These are phyloP conservation scores for Centruroides sculpturatus DNA, from an alignment of 1,140 invertebrate species.

Conservation along the genomic window DNA sequence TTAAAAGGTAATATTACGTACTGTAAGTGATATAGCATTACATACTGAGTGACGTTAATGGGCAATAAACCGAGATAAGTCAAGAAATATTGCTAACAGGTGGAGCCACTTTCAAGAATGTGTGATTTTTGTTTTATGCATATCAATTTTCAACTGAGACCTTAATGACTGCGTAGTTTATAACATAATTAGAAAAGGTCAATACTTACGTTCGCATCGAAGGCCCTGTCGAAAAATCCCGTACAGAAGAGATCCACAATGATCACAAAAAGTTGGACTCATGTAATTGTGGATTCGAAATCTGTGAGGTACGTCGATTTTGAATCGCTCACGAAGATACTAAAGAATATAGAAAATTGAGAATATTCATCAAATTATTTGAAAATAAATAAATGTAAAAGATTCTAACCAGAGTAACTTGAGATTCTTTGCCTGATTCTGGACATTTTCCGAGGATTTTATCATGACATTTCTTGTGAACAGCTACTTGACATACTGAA, in stretches of 20 bases:
- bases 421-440: slow-evolving; percentile 55
- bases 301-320: slow-evolving; percentile 93
- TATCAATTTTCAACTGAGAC: no score
- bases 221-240: slow-evolving; percentile 94
- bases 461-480: slow-evolving; percentile 92
- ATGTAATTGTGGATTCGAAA: slow-evolving; percentile 78
- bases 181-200: no score
- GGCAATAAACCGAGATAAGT: no score
- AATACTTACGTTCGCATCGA: slow-evolving; percentile 73
- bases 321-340: slow-evolving; percentile 61
- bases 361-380: slow-evolving; percentile 2
- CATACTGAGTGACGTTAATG: no score
- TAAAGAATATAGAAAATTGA: background rate
- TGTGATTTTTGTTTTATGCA: no score
- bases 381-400: background rate
- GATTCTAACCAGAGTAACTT: slow-evolving; percentile 4
- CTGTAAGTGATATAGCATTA: no score
- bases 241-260: slow-evolving; percentile 92
- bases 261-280: slow-evolving; percentile 96
- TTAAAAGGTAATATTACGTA: no score
- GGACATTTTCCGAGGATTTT: slow-evolving; percentile 88
- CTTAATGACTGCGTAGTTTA: no score
- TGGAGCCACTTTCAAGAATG: no score
- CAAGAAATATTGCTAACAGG: no score
- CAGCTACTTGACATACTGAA: slow-evolving; percentile 85